Evolutionary conservation across 2,113 vertebrate genomes (phyloP), one percentile per base, ranked within the genome.

Genomic region (Tiliqua scincoides): DNA sequence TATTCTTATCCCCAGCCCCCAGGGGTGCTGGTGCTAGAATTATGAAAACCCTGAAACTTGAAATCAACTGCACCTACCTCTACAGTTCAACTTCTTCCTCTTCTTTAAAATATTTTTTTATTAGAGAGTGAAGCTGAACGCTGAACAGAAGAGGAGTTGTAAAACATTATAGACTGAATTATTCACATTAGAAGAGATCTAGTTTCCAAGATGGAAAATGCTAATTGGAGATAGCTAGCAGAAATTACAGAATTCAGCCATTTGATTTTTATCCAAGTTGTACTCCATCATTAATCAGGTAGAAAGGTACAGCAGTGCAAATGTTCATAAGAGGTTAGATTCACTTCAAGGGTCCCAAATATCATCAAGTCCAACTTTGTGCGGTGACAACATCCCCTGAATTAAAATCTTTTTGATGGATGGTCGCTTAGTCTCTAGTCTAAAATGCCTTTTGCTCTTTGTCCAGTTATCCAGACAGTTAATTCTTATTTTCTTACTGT

Each of bases 191-290:
- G 7, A 65, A 8, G 40, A 37, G 30, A 40, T 72, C 37, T 71
- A 48, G 74, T 23, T 59, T 76, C 18, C 65, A 32, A 84, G 17
- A 0, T 62, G 25, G 71, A 74, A 59, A 84, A 71, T 71, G 4
- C 35, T 72, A 71, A 11, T 4, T 90, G 30, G 14, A 52, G 32
- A 65, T 0, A 57, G 0, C n/a, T 84, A 77, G 32, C 3, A 59
- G 32, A 91, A 82, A 37, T 84, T 76, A 35, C 1, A 83, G 14
- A 83, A 86, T 91, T 85, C 23, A 78, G 7, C 35, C 76, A 80
- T 6, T 90, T 65, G 72, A 61, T 84, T 43, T 71, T 43, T 62
- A 76, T 6, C 18, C 61, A 1, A 82, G 63, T 1, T 88, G 25
- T 82, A 90, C 88, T 84, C 67, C 27, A 6, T 15, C 21, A 35